Evolutionary conservation across 2,113 vertebrate species (phyloP).

Genomic region (Chlamydotis undulata): DNA sequence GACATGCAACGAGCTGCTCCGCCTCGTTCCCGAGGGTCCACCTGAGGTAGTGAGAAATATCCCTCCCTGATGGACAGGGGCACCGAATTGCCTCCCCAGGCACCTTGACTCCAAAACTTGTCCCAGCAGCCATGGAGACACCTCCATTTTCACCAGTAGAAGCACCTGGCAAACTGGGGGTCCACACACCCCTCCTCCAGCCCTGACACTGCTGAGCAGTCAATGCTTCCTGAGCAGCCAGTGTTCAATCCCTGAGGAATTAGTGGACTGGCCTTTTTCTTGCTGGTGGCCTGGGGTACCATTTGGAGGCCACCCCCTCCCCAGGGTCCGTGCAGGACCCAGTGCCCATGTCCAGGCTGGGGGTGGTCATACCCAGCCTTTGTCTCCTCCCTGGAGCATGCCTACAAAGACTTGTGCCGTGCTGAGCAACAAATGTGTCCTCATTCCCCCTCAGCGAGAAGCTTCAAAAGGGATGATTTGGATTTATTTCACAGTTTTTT

Average conservation of each 20-base stretch:
- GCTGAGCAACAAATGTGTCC: constrained; percentile 28
- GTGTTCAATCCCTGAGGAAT: neutral
- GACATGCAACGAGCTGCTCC: constrained; percentile 40
- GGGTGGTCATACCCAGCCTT: neutral
- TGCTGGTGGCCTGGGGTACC: neutral
- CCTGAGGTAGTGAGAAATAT: constrained; percentile 63
- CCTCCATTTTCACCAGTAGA: neutral
- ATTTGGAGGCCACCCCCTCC: neutral
- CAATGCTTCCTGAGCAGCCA: neutral
- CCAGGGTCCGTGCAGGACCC: neutral
- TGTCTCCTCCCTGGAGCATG: neutral
- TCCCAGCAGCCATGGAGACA: neutral
- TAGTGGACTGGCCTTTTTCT: neutral
- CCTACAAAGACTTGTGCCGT: neutral
- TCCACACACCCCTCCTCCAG: neutral
- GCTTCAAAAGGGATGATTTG: neutral
- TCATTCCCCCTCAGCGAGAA: constrained; percentile 10
- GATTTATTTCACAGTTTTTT: neutral
- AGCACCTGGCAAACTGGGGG: neutral
- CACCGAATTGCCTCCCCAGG: too few relatives aligned
- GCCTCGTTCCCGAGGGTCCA: constrained; percentile 65
- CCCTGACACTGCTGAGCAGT: neutral
- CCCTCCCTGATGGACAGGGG: neutral
- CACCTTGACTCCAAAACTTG: neutral
- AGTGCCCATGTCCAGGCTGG: accelerated